Evolutionary conservation across 2,797 vertebrate species (phyloP), one percentile per base, ranked within the genome.

Genomic region (Myotis myotis): DNA sequence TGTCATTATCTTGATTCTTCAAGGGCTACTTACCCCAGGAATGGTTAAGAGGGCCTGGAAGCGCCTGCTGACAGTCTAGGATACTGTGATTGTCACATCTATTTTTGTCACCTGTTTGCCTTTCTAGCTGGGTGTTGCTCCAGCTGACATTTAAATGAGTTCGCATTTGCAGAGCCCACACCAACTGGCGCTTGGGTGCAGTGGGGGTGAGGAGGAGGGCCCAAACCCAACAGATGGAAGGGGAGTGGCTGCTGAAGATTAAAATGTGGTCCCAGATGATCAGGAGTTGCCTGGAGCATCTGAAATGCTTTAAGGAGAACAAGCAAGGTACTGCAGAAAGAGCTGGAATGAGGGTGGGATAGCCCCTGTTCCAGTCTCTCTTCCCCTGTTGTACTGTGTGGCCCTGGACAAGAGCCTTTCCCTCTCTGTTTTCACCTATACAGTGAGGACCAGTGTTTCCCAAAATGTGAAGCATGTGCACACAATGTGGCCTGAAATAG

Each of bases 91-190:
- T 95, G 96, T 96, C 97, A 91, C 93, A 23, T 97, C 96, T 97
- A 96, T 97, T 97, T 97, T 87, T 97, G 95, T 97, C 87, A 91
- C 96, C 96, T 93, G 81, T 91, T 95, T 96, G 95, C 83, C 91
- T 95, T 91, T 80, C 93, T 93, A 87, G 89, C 81, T 90, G 93
- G 0, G 19, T 57, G 91, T 95, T 79, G 93, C 91, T 83, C 81
- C 93, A 94, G 94, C 96, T 97, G 96, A 96, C 97, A 91, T 97
- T 97, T 96, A 87, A 94, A 93, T 91, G 87, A 93, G 91, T 91
- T 95, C 93, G 94, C 91, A 44, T 91, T 91, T 62, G 71, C 74
- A 76, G 38, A 84, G 85, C 91, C 75, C 89, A 85, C 55, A 89
- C 94, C 96, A 95, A 38, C 97, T 93, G 96, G 91, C 9, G 9